A percentile compares a stretch with the other conserved stretches of the same genome.
Conservation (phyloP, 2,888 invertebrate genomes). For the Tipula vernalis region DNA sequence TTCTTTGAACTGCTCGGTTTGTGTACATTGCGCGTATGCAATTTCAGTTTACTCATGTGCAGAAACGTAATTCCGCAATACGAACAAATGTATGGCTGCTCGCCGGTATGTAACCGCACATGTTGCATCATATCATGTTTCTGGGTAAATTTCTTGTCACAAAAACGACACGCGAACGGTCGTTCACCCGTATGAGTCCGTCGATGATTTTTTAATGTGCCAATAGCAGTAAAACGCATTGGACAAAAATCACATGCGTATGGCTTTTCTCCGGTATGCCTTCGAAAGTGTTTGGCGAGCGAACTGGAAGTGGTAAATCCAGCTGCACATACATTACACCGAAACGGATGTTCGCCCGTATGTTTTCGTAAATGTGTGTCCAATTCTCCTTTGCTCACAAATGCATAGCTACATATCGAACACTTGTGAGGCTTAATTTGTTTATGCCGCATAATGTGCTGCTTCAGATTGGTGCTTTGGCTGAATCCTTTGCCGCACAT, state of each 20-base stretch:
- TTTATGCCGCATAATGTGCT: conserved; percentile 44
- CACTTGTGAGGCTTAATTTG: conserved; percentile 37
- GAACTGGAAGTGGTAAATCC: conserved; percentile 48
- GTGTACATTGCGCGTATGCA: conserved; percentile 25
- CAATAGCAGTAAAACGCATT: conserved; percentile 43
- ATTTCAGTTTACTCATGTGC: conserved; percentile 39
- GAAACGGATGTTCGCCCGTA: conserved; percentile 47
- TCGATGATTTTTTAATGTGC: conserved; percentile 44
- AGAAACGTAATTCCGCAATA: conserved; percentile 41
- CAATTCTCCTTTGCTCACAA: conserved; percentile 39
- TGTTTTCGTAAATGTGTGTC: conserved; percentile 44
- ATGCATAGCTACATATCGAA: conserved; percentile 36
- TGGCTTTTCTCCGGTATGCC: conserved; percentile 37
- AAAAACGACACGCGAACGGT: conserved; percentile 42
- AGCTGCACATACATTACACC: conserved; percentile 41
- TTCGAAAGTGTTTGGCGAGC: conserved; percentile 40
- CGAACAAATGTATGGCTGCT: conserved; percentile 36
- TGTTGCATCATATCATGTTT: conserved; percentile 43
- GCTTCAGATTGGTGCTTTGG: conserved; percentile 46
- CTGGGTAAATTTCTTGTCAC: conserved; percentile 45
- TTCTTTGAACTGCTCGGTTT: neutral
- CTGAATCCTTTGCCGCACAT: conserved; percentile 46
- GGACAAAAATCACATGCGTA: conserved; percentile 24
- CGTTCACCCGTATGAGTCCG: conserved; percentile 46
- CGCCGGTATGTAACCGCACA: conserved; percentile 38